phyloP scores from a whole-genome alignment of 1,140 invertebrate genomes.

The Hyles vespertilio region DNA sequence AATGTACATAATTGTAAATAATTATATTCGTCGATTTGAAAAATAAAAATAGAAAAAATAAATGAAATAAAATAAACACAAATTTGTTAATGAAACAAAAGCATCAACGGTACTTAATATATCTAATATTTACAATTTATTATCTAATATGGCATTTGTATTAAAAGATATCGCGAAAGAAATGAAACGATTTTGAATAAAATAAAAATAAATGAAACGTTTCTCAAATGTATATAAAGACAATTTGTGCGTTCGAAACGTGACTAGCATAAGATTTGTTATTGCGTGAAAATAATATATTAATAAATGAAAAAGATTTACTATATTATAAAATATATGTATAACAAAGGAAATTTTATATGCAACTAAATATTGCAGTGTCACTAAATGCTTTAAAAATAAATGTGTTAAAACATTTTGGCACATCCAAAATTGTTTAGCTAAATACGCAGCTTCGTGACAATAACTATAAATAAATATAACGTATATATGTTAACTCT shows the following conservation, averaged over 20 bases:
- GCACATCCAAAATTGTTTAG: conserved; percentile 68
- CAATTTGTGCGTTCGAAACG: conserved; percentile 60
- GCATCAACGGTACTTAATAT: conserved; percentile 54
- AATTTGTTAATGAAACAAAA: conserved; percentile 39
- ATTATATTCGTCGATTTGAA: conserved; percentile 35
- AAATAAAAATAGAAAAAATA: conserved; percentile 11
- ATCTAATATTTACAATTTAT: conserved; percentile 52
- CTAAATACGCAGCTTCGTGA: conserved; percentile 58
- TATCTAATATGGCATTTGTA: conserved; percentile 70
- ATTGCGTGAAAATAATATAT: conserved; percentile 60
- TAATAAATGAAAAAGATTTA: conserved; percentile 36
- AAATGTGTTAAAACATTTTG: conserved; percentile 62
- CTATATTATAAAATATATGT: conserved; percentile 19
- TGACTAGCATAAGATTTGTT: conserved; percentile 74
- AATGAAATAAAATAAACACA: background rate
- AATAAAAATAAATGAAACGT: conserved; percentile 32
- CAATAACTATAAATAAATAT: conserved; percentile 67
- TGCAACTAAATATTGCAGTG: conserved; percentile 60
- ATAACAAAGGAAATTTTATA: conserved; percentile 12
- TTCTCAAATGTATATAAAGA: conserved; percentile 19
- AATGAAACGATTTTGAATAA: conserved; percentile 50
- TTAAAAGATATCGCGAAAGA: conserved; percentile 40
- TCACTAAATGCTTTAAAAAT: conserved; percentile 61
- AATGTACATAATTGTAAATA: conserved; percentile 57
- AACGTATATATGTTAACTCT: conserved; percentile 20